Evolutionary conservation across 2,888 invertebrate species (phyloP), one percentile per base, ranked within the genome.

Genomic region (Parasteatoda lunata): DNA sequence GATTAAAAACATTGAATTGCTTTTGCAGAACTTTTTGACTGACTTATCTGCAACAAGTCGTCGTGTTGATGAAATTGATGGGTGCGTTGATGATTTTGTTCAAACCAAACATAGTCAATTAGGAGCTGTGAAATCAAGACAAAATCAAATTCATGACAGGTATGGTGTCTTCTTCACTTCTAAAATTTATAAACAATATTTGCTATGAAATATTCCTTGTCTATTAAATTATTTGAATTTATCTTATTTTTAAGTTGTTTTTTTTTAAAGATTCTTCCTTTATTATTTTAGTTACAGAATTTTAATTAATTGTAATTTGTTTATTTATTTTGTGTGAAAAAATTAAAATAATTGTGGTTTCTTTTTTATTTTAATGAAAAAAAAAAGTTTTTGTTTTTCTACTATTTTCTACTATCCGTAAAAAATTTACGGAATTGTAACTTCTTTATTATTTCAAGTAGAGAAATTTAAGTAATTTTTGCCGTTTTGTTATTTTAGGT

Each of bases 31-130:
- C 93, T 96, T 99, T 92, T 94, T 98, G 51, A 98, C 98, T 0
- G 98, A 99, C 91, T 93, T 99, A 64, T 97, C 97, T 0, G 98
- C 98, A 0, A 98, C 97, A 11, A 96, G 96, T 48, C 96, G 96
- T 90, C 95, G 98, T 0, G 94, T 99, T 89, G 97, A 97, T 90
- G 95, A 95, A 80, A 96, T 99, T 86, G 97, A 98, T 91, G 93
- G 94, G 0, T 95, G 96, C 30, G 98, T 97, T 0, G 95, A 96
- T 66, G 96, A 96, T 90, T 95, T 99, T 92, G 95, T 96, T 0
- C 93, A 94, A 0, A 95, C 96, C 89, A 95, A 96, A n/a, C 98
- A 98, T 90, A 95, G 96, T 30, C 97, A 98, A 91, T 92, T 95
- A 89, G 96, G 96, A 89, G 94, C 96, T 91, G 95, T 97, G 48